A percentile compares a stretch with the other conserved stretches of the same genome.
Conservation (phyloP, 1,140 invertebrate species). For the Scaptomyza hsui region DNA sequence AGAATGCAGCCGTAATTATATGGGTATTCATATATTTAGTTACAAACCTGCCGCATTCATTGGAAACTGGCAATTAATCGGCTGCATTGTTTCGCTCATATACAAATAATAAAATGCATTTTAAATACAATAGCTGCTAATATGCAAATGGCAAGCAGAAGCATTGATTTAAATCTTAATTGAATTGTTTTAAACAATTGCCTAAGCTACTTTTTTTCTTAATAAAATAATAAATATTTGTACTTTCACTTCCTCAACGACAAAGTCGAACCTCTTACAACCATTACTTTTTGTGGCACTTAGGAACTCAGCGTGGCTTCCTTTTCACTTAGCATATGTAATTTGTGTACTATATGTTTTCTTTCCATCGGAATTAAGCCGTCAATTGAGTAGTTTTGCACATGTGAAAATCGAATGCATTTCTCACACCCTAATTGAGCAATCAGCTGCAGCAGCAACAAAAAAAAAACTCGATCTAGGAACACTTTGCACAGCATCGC, state of each 20-base stretch:
- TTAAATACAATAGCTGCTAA: neutral
- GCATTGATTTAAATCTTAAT: neutral
- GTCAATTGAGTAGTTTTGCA: conserved; percentile 12
- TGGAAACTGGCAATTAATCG: neutral
- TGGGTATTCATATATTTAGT: neutral
- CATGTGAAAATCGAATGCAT: conserved; percentile 35
- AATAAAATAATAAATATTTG: too few relatives aligned
- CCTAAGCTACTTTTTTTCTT: neutral
- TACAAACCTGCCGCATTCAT: conserved; percentile 4
- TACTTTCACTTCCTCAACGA: too few relatives aligned
- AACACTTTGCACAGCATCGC: conserved; percentile 17
- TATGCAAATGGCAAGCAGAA: neutral
- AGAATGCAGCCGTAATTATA: conserved; percentile 16
- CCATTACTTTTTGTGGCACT: neutral
- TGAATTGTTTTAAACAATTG: neutral
- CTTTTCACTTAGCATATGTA: neutral
- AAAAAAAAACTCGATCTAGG: conserved; percentile 5
- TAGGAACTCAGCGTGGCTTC: conserved; percentile 2
- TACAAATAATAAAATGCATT: neutral
- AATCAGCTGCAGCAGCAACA: conserved; percentile 51
- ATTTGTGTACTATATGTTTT: neutral
- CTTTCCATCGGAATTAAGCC: neutral
- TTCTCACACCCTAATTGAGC: conserved; percentile 67
- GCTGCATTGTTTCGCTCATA: neutral
- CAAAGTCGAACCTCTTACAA: too few relatives aligned